These are phyloP conservation scores for Drosophila quinaria DNA, from an alignment of 2,888 invertebrate genomes.

Conservation along the genomic window DNA sequence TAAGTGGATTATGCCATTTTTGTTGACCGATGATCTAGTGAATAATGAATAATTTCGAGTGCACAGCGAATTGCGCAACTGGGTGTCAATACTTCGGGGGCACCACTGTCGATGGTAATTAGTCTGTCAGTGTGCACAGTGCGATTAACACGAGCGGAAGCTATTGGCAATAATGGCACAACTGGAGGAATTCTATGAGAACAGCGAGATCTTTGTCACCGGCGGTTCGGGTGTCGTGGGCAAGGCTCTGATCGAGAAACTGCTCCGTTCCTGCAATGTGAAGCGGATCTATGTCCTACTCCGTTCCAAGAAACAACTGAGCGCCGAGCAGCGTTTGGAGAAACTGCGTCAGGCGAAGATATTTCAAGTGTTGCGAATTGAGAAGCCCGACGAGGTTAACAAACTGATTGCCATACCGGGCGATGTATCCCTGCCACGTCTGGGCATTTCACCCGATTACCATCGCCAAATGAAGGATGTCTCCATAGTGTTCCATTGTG, in stretches of 20 bases:
- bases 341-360: constrained; percentile 86
- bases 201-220: constrained; percentile 91
- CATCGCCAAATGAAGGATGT: constrained; percentile 86
- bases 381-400: constrained; percentile 72
- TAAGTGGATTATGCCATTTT: constrained; percentile 36
- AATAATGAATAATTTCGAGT: constrained; percentile 40
- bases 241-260: constrained; percentile 94
- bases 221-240: constrained; percentile 95
- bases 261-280: constrained; percentile 92
- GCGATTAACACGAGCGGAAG: constrained; percentile 12
- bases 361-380: constrained; percentile 68
- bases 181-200: constrained; percentile 87
- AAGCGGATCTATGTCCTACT: constrained; percentile 91
- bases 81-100: constrained; percentile 18
- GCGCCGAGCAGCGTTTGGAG: constrained; percentile 88
- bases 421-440: constrained; percentile 62
- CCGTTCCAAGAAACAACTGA: constrained; percentile 89
- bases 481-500: constrained; percentile 91
- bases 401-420: constrained; percentile 78
- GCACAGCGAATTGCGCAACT: constrained; percentile 2
- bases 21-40: constrained; percentile 27
- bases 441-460: constrained; percentile 72
- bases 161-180: constrained; percentile 7
- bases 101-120: not conserved
- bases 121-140: constrained; percentile 26